Base-by-base conservation (phyloP, 2,113 vertebrate species). In the Nycticryphes semicollaris region DNA sequence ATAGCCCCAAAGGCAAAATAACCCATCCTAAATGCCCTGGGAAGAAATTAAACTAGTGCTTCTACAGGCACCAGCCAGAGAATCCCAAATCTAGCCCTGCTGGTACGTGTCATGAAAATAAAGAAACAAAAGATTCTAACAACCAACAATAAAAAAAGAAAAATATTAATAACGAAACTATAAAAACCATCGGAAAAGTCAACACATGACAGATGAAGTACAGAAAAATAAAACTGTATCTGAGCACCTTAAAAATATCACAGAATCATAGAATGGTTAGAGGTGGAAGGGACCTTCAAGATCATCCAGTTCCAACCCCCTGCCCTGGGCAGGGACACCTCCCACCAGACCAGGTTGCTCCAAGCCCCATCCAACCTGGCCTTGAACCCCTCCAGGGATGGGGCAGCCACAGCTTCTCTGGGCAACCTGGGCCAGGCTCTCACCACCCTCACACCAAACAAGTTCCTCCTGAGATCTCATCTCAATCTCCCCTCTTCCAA, bases 1-100 rank as follows among this genome's bases (percentile, higher is more conserved):
- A 73, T 35, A 96, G 48, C 53, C 89, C 79, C 66, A 76, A 73
- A 85, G 92, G 92, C 77, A 96, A 92, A 57, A 75, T 94, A 85
- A 95, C 76, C 31, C 45, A 82, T 62, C 63, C 89, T 62, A 82
- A 70, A 70, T 45, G 50, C 50, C 56, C 62, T 43, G 25, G 60
- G 43, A 92, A 82, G 62, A 81, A 93, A 92, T 73, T 72, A 72
- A 91, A 68, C 28, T 8, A 18, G 47, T 93, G 75, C 27, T 92
- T 74, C 72, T 77, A 17, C 33, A 74, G 31, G 48, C 73, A 94
- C 10, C 60, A 81, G 39, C 18, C 73, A 92, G 24, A 81, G 56
- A 79, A 47, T 78, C 59, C 31, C 54, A 82, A 89, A 84, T 57
- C 31, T 31, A 92, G 43, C 17, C 39, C 73, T 75, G 37, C 8